Base-by-base conservation (phyloP, 2,113 vertebrate genomes). In the Bos javanicus region DNA sequence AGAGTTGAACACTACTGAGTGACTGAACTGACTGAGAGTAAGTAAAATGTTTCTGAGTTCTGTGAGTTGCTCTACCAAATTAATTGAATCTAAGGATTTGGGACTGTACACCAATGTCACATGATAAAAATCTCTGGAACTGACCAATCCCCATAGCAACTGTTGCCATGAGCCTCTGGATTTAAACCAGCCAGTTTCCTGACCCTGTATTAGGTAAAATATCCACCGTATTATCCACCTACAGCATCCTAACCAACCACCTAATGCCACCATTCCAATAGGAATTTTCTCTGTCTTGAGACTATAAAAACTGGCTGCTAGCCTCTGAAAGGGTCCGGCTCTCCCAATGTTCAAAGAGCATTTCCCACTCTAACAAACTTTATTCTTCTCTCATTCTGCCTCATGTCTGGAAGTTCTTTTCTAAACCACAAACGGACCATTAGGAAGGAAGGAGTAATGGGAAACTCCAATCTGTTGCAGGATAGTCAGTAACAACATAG, bases 391-490 rank as follows among this genome's bases (percentile, higher is more conserved):
- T 39, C 67, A 39, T 71, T 39, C n/a, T 71, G 19, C n/a, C 67
- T 39, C n/a, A 11, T 39, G n/a, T 71, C 67, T 71, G n/a, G 67
- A 71, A 71, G 36, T 36, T 71, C 2, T 71, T 71, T 71, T 71
- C 67, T 71, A 71, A 39, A 21, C 19, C n/a, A 71, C 0, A 1
- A 71, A 71, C 0, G 0, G 67, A 36, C n/a, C 10, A 2, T 23
- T 71, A 71, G 0, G 30, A 16, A 11, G 30, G 36, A 48, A 25
- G 26, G 43, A 28, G 23, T 39, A 5, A 13, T 52, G 67, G 67
- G 12, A 60, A 76, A 56, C 54, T 39, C 39, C 33, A 78, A 25
- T 52, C 83, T 87, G n/a, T 17, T 76, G 7, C 52, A 59, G 39
- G 7, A 62, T 46, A 60, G 7, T 60, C 33, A 16, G 17, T 93